Evolutionary conservation across 37 sponge, comb jelly and placozoan genomes (phyloP).

Genomic region (Eunapius fragilis): DNA sequence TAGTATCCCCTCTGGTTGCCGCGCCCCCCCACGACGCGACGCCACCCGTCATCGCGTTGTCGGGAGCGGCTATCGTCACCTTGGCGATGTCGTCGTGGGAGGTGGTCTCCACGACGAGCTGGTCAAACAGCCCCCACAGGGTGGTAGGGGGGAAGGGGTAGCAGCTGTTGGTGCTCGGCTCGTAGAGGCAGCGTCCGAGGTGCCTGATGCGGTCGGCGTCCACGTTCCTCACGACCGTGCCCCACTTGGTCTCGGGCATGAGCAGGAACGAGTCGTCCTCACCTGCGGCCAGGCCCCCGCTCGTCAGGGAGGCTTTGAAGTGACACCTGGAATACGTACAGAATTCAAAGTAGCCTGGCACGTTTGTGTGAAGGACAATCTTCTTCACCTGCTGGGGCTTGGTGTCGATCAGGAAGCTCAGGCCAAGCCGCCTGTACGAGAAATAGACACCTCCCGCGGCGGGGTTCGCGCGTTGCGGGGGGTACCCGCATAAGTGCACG

Average conservation of each 20-base stretch:
- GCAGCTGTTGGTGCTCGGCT: background rate
- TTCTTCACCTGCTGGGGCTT: conserved; percentile 8
- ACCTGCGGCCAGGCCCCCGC: too few species aligned
- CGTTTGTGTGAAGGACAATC: conserved; percentile 17
- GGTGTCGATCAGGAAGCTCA: conserved; percentile 3
- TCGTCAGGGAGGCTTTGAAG: background rate
- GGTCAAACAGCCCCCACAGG: conserved; percentile 19
- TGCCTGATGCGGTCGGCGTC: background rate
- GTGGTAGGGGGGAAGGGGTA: background rate
- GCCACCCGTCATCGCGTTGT: too few species aligned
- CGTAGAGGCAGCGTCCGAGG: background rate
- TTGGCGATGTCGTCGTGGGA: background rate
- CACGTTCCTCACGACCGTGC: background rate
- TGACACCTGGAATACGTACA: conserved; percentile 7
- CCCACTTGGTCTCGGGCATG: conserved; percentile 10
- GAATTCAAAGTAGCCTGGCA: conserved; percentile 19
- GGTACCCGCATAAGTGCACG: background rate
- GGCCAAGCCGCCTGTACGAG: conserved; percentile 1
- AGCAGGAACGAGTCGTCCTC: conserved; percentile 4
- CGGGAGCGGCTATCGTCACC: background rate
- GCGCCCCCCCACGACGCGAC: background rate
- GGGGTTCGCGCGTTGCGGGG: background rate
- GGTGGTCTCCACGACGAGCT: conserved; percentile 16
- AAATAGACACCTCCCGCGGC: background rate
- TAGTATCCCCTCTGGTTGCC: background rate